Percentiles rank a stretch among this genome's conserved stretches.
phyloP scores from a whole-genome alignment of 2,888 invertebrate species.

The Leucophenga montana region DNA sequence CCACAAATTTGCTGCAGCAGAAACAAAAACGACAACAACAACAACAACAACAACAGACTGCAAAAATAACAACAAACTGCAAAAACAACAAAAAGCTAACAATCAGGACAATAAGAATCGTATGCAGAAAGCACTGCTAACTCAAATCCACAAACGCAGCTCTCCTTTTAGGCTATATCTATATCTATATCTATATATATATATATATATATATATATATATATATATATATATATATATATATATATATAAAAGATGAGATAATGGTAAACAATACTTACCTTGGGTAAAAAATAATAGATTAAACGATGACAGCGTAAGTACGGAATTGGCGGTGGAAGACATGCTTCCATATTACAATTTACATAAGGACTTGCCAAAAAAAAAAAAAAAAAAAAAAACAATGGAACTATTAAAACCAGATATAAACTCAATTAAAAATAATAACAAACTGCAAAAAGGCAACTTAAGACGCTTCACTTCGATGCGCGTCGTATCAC shows the following conservation, averaged over 20 bases:
- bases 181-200: no score
- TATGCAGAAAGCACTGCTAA: neutral
- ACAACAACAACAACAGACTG: neutral
- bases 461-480: constrained; percentile 30
- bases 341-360: constrained; percentile 73
- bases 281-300: constrained; percentile 74
- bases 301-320: constrained; percentile 73
- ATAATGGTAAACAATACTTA: constrained; percentile 52
- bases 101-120: neutral
- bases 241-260: neutral
- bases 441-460: constrained; percentile 9
- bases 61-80: neutral
- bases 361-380: constrained; percentile 54
- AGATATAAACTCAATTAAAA: neutral
- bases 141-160: neutral
- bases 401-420: constrained; percentile 23
- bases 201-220: neutral
- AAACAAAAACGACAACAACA: neutral
- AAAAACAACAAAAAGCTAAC: neutral
- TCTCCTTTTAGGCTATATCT: neutral
- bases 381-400: constrained; percentile 25
- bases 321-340: constrained; percentile 71
- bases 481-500: constrained; percentile 41
- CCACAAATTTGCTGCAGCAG: neutral
- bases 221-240: neutral